Percentiles rank a stretch among this genome's conserved stretches.
These are phyloP conservation scores for Garra rufa DNA, from an alignment of 2,113 vertebrate genomes.

Conservation along the genomic window DNA sequence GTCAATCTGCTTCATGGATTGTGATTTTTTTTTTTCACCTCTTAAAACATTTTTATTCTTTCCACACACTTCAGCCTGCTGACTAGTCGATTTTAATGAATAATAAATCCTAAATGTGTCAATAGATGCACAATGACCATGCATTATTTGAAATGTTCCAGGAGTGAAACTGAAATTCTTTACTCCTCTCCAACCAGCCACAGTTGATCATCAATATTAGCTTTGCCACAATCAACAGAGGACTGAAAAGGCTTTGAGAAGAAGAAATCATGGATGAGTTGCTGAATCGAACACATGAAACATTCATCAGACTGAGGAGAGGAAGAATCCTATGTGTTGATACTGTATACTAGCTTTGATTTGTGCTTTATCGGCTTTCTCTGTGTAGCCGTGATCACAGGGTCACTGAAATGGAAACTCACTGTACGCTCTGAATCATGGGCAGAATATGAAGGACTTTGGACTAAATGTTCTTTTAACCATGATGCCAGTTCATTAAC, in stretches of 20 bases:
- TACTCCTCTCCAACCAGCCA: conserved; percentile 10
- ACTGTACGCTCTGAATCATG: not conserved
- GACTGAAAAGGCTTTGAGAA: not conserved
- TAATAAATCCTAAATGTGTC: conserved; percentile 13
- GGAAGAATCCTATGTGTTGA: not conserved
- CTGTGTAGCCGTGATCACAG: not conserved
- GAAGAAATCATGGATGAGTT: conserved; percentile 7
- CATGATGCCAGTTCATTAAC: conserved; percentile 12
- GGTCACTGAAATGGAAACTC: not conserved
- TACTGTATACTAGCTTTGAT: conserved; percentile 3
- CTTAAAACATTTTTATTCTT: not conserved
- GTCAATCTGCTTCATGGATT: not conserved
- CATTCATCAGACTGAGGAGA: not conserved
- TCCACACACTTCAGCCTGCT: conserved; percentile 1
- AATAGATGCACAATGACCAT: not conserved
- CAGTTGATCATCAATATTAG: not conserved
- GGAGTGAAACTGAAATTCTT: not conserved
- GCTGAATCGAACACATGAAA: not conserved
- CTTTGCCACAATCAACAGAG: not conserved
- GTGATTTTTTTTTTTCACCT: not conserved
- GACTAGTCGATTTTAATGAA: conserved; percentile 9
- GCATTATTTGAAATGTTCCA: not conserved
- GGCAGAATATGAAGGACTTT: not conserved
- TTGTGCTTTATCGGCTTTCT: not conserved
- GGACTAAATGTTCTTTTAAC: conserved; percentile 10